Conservation (phyloP, 2,113 vertebrate species). For the Chlamydotis undulata region DNA sequence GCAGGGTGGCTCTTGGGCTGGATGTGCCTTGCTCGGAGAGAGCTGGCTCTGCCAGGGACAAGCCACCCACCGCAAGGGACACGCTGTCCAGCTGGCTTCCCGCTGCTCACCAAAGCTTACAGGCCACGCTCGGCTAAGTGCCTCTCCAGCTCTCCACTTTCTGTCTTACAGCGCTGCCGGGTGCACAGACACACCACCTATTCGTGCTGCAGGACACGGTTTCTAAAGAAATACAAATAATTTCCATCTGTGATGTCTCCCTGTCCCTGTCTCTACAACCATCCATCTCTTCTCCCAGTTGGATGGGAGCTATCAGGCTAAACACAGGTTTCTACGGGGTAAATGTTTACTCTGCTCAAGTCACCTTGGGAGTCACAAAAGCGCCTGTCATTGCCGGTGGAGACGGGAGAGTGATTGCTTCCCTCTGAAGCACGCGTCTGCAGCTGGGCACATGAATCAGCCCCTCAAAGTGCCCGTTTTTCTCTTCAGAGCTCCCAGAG, state of each 20-base stretch:
- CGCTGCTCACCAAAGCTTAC: not conserved
- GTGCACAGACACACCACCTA: not conserved
- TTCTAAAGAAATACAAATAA: not conserved
- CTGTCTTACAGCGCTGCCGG: not conserved
- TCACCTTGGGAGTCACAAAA: not conserved
- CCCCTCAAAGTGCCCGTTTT: not conserved
- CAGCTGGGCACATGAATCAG: not conserved
- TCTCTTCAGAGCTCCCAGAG: not conserved
- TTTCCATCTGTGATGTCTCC: not conserved
- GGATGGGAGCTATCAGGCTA: not conserved
- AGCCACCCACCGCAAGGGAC: not conserved
- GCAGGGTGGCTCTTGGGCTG: not conserved
- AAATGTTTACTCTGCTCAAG: not conserved
- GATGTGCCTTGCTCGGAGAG: not conserved
- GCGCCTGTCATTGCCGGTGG: not conserved
- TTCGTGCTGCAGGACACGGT: not conserved
- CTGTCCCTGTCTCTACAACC: not conserved
- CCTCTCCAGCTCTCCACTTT: not conserved
- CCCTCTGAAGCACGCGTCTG: not conserved
- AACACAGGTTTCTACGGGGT: not conserved
- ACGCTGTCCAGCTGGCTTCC: not conserved
- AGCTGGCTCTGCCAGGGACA: not conserved
- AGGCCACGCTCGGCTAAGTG: fast-evolving
- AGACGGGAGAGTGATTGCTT: not conserved
- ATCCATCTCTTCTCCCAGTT: not conserved